Evolutionary conservation across 2,888 invertebrate genomes (phyloP), one percentile per base, ranked within the genome.

Genomic region (Cheilosia pagana): DNA sequence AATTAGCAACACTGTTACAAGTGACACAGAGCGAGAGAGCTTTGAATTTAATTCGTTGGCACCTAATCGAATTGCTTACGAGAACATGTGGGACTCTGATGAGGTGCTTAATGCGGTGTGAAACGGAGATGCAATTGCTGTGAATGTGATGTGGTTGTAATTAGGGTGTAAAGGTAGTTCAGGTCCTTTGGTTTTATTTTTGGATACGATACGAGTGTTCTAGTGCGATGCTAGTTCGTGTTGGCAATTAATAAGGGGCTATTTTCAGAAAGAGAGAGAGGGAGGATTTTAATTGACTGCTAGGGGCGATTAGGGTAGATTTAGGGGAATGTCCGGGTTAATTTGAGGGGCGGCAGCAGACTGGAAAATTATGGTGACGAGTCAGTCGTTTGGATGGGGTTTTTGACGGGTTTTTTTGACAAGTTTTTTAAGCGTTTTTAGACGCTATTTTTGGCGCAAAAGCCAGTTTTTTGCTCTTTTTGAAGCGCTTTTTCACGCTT

Each of bases 11-110:
- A 62, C 28, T 55, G 52, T 50, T 50, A 21, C 48, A 23, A 12
- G 12, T 23, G 5, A 14, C 2, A 10, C 10, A 6, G 0, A 39
- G 39, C 1, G 0, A 21, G n/a, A 10, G 1, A 19, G 10, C 10
- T 45, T 16, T 21, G 57, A 14, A 28, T 74, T 71, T 53, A 83
- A 83, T 78, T 70, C 74, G 78, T 75, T 79, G 74, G 63, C 79
- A 83, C 83, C 83, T 83, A 83, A 83, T 83, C 79, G 63, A 83
- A 83, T 74, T 65, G 62, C 63, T 83, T 83, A 75, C 79, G 79
- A 70, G 79, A 48, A 19, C 28, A 8, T 65, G 63, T 79, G 74
- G 59, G 79, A 79, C 16, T 45, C 63, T 70, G 74, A 75, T 25
- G 78, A 83, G 68, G 83, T 79, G 83, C 63, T 83, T 75, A 83